Evolutionary conservation across 2,888 invertebrate genomes (phyloP).

Genomic region (Caenorhabditis sulstoni): DNA sequence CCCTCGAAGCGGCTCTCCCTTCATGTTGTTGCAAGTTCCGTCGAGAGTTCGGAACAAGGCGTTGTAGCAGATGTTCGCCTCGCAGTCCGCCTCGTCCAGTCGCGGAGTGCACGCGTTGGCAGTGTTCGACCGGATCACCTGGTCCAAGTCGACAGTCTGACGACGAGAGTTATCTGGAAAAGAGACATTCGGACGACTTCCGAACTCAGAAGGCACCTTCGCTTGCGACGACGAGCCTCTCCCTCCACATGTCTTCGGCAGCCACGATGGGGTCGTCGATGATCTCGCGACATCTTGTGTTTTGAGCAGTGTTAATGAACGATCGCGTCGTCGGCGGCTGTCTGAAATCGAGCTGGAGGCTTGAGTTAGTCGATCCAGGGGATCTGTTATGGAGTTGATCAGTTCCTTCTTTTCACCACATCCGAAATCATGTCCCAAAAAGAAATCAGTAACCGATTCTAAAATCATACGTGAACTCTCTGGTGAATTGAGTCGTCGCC

Average conservation of each 20-base stretch:
- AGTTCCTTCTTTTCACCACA: constrained; percentile 8
- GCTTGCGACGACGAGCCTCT: constrained; percentile 68
- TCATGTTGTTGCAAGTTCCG: constrained; percentile 94
- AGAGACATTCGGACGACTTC: neutral
- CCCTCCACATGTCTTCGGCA: constrained; percentile 76
- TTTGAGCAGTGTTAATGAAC: constrained; percentile 38
- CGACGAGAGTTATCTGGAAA: constrained; percentile 67
- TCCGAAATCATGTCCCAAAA: constrained; percentile 8
- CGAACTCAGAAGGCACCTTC: constrained; percentile 66
- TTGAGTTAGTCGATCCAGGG: constrained; percentile 22
- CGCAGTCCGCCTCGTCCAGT: constrained; percentile 79
- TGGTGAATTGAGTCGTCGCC: constrained; percentile 48
- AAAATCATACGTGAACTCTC: constrained; percentile 52
- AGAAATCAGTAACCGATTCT: constrained; percentile 14
- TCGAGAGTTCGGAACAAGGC: constrained; percentile 86
- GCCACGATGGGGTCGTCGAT: constrained; percentile 74
- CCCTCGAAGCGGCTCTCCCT: constrained; percentile 91
- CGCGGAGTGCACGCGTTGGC: constrained; percentile 80
- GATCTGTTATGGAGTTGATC: neutral
- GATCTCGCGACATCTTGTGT: constrained; percentile 72
- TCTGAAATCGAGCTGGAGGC: constrained; percentile 13
- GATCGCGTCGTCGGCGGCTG: constrained; percentile 51
- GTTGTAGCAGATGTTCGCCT: constrained; percentile 77
- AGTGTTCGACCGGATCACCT: constrained; percentile 76
- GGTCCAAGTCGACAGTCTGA: constrained; percentile 70